Base-by-base conservation (phyloP, 2,113 vertebrate species). In the Otus sunia region DNA sequence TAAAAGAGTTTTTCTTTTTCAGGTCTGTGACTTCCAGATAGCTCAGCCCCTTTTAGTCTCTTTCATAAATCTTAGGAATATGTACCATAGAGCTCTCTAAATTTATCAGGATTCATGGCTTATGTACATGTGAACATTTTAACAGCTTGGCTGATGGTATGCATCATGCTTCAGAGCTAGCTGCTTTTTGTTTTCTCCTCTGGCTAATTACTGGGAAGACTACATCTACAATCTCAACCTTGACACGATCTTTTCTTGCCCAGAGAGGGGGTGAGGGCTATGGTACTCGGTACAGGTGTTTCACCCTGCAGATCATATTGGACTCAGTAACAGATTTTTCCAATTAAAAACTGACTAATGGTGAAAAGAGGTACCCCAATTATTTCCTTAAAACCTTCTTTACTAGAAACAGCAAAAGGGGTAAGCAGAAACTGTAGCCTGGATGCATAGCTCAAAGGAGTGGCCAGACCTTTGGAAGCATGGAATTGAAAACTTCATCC, bases 201-300 rank as follows among this genome's bases (percentile, higher is more conserved):
- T 66, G 43, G 22, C 34, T 94, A 62, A 45, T 63, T 56, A 45
- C 43, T 66, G 41, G n/a, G 59, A 69, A 62, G 34, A 30, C 22
- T 53, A 60, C 32, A 66, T 60, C 27, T 30, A 43, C 25, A 30
- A 5, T 30, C 47, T 76, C n/a, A 85, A 9, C 23, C 55, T 30
- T 58, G 77, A 30, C 45, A 55, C 22, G 39, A 15, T 23, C 34
- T 37, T 56, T 73, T 55, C 8, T 43, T 64, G 43, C 49, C 76
- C 0, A 0, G 56, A 2, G 19, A 21, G 19, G 17, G 45, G 55
- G 47, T 45, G 53, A 58, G 41, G 25, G n/a, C n/a, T 72, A 2
- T 23, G 59, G 30, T 10, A 15, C 18, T 64, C 43, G 32, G 41
- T 15, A 18, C 37, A 53, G 45, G 23, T 29, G 25, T 13, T 74